A percentile compares a stretch with the other conserved stretches of the same genome.
phyloP scores from a whole-genome alignment of 1,140 invertebrate genomes.

The Paramacrobiotus metropolitanus region DNA sequence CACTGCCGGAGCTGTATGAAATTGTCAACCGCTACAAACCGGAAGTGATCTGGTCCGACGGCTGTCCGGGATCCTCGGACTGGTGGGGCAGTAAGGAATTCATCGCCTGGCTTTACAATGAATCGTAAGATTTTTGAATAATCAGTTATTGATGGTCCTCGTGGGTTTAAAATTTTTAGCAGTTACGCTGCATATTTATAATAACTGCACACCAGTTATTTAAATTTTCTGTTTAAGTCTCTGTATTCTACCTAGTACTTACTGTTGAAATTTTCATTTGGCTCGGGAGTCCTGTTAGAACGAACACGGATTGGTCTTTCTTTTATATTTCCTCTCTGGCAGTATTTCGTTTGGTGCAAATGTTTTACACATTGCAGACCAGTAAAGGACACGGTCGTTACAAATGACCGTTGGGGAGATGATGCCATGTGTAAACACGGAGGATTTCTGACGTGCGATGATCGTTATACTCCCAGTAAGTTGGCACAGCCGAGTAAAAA shows the following conservation, averaged over 20 bases:
- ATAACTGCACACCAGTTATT: no score
- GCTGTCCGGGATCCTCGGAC: conserved; percentile 19
- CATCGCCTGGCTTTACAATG: conserved; percentile 30
- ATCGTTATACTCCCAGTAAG: conserved; percentile 54
- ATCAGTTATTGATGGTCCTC: no score
- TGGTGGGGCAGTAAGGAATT: conserved; percentile 30
- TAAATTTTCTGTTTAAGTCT: conserved; percentile 10
- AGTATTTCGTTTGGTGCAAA: no score
- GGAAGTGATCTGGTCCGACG: conserved; percentile 78
- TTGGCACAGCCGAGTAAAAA: conserved; percentile 5
- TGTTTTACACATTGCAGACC: conserved; percentile 30
- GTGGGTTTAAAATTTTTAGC: no score
- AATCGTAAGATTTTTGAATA: no score
- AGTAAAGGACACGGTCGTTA: conserved; percentile 59
- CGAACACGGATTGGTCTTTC: no score
- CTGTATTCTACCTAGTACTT: neutral
- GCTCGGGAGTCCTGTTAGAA: no score
- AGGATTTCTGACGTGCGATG: conserved; percentile 48
- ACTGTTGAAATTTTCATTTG: conserved; percentile 1
- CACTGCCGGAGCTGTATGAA: conserved; percentile 29
- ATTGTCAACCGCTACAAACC: conserved; percentile 49
- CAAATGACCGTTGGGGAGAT: conserved; percentile 63
- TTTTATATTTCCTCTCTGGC: no score
- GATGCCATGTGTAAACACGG: conserved; percentile 59
- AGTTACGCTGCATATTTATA: no score